Base-by-base conservation (phyloP, 2,888 invertebrate genomes). In the Dolichopus griseipennis region DNA sequence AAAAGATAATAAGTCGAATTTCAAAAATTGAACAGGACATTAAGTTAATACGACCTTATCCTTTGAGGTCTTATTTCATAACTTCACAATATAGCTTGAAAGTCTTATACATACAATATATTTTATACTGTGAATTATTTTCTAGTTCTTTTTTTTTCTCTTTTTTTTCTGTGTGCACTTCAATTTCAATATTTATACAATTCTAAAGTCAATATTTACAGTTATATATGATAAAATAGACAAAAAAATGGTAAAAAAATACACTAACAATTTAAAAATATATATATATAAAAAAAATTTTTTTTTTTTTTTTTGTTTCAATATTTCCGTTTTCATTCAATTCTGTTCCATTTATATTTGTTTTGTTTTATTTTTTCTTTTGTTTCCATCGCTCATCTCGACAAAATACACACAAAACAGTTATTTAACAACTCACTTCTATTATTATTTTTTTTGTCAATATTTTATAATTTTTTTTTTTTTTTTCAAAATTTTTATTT, bases 171-270 rank as follows among this genome's bases (percentile, higher is more conserved):
- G 12, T 52, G 18, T 52, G 18, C 52, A 52, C 52, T 52, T 52
- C 52, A 52, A 52, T 15, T 18, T 52, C 52, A 52, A 52, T 52
- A 52, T 52, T 52, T 52, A 52, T 15, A 12, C 52, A 52, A 52
- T 52, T n/a, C 52, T 2, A 52, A 52, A 52, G 52, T 52, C 52
- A 52, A 52, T 52, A 52, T 52, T 52, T 52, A 52, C 52, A 52
- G 18, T 52, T 52, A 52, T 52, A 52, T 52, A 52, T 52, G 18
- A 52, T 18, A 52, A 52, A 18, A 18, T 18, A n/a, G 2, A 52
- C 15, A 52, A 7, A n/a, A 52, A 52, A 37, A 37, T 37, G 8
- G 37, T 9, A 52, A 52, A 52, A 18, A 37, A 18, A 18, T 18
- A n/a, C 2, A 52, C 9, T n/a, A 52, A 52, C 15, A 52, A 12